A percentile compares a stretch with the other conserved stretches of the same genome.
Conservation (phyloP, 2,797 vertebrate species). For the Macrochelys suwanniensis region DNA sequence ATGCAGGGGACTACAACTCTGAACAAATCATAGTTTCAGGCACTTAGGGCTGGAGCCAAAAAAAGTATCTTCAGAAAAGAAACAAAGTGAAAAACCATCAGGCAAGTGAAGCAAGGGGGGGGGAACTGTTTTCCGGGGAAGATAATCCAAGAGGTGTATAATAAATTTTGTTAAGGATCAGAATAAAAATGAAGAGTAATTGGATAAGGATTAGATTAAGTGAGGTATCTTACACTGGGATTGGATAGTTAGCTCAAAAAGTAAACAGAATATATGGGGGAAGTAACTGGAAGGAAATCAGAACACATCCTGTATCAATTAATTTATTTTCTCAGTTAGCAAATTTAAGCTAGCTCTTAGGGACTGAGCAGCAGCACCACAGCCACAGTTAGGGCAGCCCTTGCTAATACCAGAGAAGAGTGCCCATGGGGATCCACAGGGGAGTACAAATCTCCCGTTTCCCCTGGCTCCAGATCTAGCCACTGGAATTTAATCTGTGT, state of each 20-base stretch:
- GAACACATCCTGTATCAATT: background rate
- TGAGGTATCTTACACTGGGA: background rate
- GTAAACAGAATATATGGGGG: background rate
- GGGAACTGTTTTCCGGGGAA: background rate
- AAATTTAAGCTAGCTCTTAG: slow-evolving; percentile 3
- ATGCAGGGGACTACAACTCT: background rate
- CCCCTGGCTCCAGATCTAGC: background rate
- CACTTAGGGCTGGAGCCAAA: background rate
- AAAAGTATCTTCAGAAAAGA: background rate
- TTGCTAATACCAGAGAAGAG: background rate
- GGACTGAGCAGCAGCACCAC: background rate
- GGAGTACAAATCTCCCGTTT: background rate
- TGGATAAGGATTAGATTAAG: slow-evolving; percentile 32
- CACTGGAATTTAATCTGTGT: fast-evolving
- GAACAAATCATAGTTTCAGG: slow-evolving; percentile 29
- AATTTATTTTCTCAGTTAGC: background rate
- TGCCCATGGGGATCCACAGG: background rate
- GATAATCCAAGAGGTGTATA: slow-evolving; percentile 2
- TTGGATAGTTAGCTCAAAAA: fast-evolving
- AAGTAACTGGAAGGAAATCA: background rate
- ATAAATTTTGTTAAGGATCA: background rate
- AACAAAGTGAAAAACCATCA: background rate
- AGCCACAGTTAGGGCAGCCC: background rate
- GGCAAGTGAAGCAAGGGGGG: background rate
- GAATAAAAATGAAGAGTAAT: slow-evolving; percentile 33